Evolutionary conservation across 2,113 vertebrate species (phyloP), one percentile per base, ranked within the genome.

Genomic region (Lota lota): DNA sequence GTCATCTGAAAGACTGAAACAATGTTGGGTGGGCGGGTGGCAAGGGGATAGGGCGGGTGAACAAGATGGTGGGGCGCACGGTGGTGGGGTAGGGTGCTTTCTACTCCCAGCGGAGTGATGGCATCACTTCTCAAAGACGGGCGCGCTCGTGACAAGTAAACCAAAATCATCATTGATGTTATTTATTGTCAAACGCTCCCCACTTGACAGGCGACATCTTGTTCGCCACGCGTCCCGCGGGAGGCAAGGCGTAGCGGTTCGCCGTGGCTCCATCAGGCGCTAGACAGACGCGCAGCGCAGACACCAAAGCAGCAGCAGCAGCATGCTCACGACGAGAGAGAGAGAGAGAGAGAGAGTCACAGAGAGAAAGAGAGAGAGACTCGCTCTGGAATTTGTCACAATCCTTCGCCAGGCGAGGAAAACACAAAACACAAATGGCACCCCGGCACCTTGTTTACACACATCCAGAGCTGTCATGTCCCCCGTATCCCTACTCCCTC

Each of bases 121-220:
- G 84, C 87, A 86, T 88, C 88, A 82, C 84, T 90, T 80, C 80
- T 90, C 83, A 89, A 89, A 90, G 66, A 79, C 87, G 83, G 78
- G 84, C 86, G 75, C 75, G 69, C 84, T 83, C 69, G 79, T 92
- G 91, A 92, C 91, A 91, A 92, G 90, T 89, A 90, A 91, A 90
- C 88, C 87, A 83, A 91, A 92, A 92, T 92, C 89, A 91, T 90
- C 89, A 89, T 88, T 90, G 91, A 91, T 92, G 91, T 92, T 92
- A 92, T 92, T 92, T 92, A 92, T 92, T 92, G 91, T 91, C 90
- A 91, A 91, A 92, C 85, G 87, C 76, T 88, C 76, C 83, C 69
- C 83, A 77, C 88, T 91, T 91, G 91, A 92, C 92, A 93, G 88
- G 86, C 89, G 86, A 92, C 91, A 92, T 93, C 91, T 92, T 92